Evolutionary conservation across 1,140 invertebrate genomes (phyloP).

Genomic region (Drosophila bocqueti): DNA sequence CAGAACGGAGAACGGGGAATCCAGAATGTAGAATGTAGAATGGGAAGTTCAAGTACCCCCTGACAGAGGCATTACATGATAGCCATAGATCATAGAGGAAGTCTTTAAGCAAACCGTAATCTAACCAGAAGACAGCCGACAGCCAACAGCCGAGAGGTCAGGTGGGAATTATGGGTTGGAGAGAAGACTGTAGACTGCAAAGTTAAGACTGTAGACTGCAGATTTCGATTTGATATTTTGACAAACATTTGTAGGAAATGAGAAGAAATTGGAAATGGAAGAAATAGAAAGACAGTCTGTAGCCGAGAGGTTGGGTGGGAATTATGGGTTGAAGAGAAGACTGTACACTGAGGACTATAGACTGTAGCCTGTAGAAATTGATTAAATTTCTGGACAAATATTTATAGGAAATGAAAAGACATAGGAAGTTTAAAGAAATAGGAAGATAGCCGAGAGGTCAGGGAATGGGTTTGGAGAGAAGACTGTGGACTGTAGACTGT

Average conservation of each 20-base stretch:
- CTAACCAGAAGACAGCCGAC: not conserved
- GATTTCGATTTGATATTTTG: not conserved
- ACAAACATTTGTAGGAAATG: not conserved
- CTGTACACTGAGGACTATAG: not conserved
- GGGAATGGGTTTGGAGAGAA: no score
- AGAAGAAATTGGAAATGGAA: no score
- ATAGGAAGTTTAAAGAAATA: no score
- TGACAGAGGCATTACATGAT: constrained; percentile 41
- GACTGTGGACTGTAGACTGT: not conserved
- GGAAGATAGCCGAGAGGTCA: no score
- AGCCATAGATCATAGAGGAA: constrained; percentile 43
- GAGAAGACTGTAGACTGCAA: not conserved
- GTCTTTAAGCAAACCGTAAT: constrained; percentile 30
- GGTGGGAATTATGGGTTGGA: not conserved
- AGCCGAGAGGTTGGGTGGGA: not conserved
- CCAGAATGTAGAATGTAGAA: constrained; percentile 22
- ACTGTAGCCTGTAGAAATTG: not conserved
- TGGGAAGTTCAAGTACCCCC: constrained; percentile 72
- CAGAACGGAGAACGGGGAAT: not conserved
- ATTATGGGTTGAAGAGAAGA: not conserved
- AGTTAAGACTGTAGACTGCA: not conserved
- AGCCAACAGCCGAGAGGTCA: not conserved
- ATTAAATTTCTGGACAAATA: not conserved
- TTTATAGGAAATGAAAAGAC: no score
- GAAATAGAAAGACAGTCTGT: not conserved